Conservation (phyloP, 2,888 invertebrate species). For the Caenorhabditis angaria region DNA sequence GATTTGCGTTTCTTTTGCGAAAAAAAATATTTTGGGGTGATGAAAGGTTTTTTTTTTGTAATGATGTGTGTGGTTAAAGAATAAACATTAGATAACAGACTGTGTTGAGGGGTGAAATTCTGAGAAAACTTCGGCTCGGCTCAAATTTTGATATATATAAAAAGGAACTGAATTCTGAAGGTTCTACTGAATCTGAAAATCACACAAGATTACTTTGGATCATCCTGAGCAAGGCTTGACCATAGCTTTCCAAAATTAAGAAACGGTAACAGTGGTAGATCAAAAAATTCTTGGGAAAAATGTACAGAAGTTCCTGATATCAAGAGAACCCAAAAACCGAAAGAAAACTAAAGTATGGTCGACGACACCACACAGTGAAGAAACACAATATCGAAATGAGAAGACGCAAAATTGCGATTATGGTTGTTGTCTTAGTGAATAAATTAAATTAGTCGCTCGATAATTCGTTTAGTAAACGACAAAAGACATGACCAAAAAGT, state of each 20-base stretch:
- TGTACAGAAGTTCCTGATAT: neutral
- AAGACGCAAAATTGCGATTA: slow-evolving; percentile 47
- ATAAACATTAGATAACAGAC: slow-evolving; percentile 5
- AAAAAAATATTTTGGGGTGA: neutral
- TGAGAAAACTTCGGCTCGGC: no score
- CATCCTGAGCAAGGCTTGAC: no score
- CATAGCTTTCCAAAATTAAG: no score
- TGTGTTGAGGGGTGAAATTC: neutral
- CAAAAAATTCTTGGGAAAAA: no score
- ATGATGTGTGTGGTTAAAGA: slow-evolving; percentile 3
- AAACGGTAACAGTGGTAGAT: no score
- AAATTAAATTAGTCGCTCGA: slow-evolving; percentile 51
- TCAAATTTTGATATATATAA: no score
- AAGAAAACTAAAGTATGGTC: neutral
- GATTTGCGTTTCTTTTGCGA: neutral
- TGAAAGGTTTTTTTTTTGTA: slow-evolving; percentile 1
- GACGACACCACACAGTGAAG: neutral
- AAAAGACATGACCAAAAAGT: slow-evolving; percentile 13
- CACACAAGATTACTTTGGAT: no score
- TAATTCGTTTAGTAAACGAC: slow-evolving; percentile 47
- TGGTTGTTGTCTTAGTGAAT: slow-evolving; percentile 52
- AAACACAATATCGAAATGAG: slow-evolving; percentile 1
- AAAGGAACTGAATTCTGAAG: neutral
- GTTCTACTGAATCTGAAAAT: no score
- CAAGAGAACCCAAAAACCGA: neutral